Evolutionary conservation across 1,140 invertebrate species (phyloP).

Genomic region (Pararge aegeria): DNA sequence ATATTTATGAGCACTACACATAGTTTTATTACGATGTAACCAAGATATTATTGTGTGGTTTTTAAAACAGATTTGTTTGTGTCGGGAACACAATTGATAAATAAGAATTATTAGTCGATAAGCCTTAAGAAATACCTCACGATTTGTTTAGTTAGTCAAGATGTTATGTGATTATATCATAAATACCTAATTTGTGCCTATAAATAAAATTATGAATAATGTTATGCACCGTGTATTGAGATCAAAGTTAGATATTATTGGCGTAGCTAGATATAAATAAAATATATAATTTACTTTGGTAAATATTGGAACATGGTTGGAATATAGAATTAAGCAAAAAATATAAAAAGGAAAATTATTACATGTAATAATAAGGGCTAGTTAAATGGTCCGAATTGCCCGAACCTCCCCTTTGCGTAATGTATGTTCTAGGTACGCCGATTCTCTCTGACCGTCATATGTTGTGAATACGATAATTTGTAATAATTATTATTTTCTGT

Average conservation of each 20-base stretch:
- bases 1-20: conserved; percentile 36
- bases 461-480: conserved; percentile 57
- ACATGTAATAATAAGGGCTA: too few relatives aligned
- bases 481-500: conserved; percentile 52
- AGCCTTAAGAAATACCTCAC: conserved; percentile 53
- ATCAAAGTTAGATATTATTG: neutral
- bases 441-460: conserved; percentile 48
- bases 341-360: too few relatives aligned
- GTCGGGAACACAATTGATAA: conserved; percentile 34
- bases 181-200: conserved; percentile 71
- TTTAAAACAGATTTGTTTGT: conserved; percentile 26
- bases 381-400: neutral
- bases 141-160: conserved; percentile 63
- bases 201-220: conserved; percentile 57
- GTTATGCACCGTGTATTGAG: conserved; percentile 47
- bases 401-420: neutral
- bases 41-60: conserved; percentile 23
- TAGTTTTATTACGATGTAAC: conserved; percentile 24
- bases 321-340: too few relatives aligned
- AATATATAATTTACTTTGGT: too few relatives aligned
- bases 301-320: too few relatives aligned
- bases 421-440: conserved; percentile 1
- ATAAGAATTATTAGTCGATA: conserved; percentile 35
- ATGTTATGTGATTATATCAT: conserved; percentile 69
- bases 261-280: neutral